Base-by-base conservation (phyloP, 2,797 vertebrate genomes). In the Zenarchopterus dispar region DNA sequence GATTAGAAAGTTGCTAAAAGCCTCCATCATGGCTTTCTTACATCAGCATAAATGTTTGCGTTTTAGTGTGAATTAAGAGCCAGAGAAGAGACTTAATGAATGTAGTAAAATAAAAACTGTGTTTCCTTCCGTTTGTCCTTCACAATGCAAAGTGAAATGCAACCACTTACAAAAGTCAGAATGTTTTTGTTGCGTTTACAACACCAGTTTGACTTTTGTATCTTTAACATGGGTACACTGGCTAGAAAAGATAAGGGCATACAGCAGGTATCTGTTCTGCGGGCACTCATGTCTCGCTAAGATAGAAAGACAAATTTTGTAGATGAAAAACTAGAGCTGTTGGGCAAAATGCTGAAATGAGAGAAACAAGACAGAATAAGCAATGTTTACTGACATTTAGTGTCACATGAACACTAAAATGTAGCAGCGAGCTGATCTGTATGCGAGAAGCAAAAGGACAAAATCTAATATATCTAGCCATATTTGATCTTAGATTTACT, bases 401-500 rank as follows among this genome's bases (percentile, higher is more conserved):
- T 66, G 70, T 80, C 78, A 71, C 65, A 69, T 65, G 51, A 52
- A 61, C 44, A 24, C 1, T 39, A 75, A 41, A 58, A 44, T 21
- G 57, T 8, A 23, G 31, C 68, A 51, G 54, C 56, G 61, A 73
- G 66, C 55, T 39, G 61, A 54, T 21, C 46, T 48, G 52, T 65
- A 81, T 64, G 82, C 76, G 39, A 71, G 63, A 24, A 62, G 56
- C 44, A 75, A 63, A 67, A 64, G 64, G 67, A 69, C 85, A 46
- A 85, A 85, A 87, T 84, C 43, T 18, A 73, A 84, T 73, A 73
- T 23, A 64, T 76, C 44, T 8, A 19, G 13, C 49, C 31, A 67
- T 75, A 79, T 89, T 85, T 88, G 82, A 87, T 87, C 65, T 74
- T 8, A 22, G 63, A 85, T 77, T 84, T 50, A 57, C 76, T 84